A percentile compares a stretch with the other conserved stretches of the same genome.
phyloP scores from a whole-genome alignment of 2,797 vertebrate species.

The Chelmon rostratus region DNA sequence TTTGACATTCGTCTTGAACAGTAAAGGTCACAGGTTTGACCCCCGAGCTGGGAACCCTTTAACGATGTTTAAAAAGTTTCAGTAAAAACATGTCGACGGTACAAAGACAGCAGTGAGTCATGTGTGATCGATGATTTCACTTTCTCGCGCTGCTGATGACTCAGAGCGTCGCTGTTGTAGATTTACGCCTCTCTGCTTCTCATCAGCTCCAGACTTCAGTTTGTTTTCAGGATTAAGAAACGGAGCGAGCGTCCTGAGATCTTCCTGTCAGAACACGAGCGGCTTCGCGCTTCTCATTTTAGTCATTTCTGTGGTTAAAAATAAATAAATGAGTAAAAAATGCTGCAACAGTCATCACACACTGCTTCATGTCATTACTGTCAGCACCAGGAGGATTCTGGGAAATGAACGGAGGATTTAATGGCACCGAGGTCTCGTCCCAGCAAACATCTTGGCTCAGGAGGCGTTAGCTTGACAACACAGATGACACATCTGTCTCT shows the following conservation, averaged over 20 bases:
- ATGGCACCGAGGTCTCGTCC: conserved; percentile 8
- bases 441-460: too few relatives aligned
- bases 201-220: neutral
- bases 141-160: conserved; percentile 37
- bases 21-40: too few relatives aligned
- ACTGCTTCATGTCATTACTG: neutral
- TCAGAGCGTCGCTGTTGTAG: neutral
- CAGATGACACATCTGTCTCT: conserved; percentile 3
- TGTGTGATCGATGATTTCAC: neutral
- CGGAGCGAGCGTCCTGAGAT: conserved; percentile 10
- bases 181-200: conserved; percentile 9
- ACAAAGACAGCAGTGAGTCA: conserved; percentile 23
- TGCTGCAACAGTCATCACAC: neutral
- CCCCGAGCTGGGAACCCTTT: too few relatives aligned
- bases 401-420: conserved; percentile 31
- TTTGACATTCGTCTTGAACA: too few relatives aligned
- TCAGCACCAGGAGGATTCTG: conserved; percentile 42
- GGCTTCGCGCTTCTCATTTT: too few relatives aligned
- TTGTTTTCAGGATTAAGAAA: conserved; percentile 5
- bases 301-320: conserved; percentile 26
- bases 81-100: too few relatives aligned
- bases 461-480: neutral
- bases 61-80: too few relatives aligned
- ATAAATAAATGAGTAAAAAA: neutral
- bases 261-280: neutral